These are phyloP conservation scores for Cynopterus brachyotis DNA, from an alignment of 2,113 vertebrate genomes.

Conservation along the genomic window DNA sequence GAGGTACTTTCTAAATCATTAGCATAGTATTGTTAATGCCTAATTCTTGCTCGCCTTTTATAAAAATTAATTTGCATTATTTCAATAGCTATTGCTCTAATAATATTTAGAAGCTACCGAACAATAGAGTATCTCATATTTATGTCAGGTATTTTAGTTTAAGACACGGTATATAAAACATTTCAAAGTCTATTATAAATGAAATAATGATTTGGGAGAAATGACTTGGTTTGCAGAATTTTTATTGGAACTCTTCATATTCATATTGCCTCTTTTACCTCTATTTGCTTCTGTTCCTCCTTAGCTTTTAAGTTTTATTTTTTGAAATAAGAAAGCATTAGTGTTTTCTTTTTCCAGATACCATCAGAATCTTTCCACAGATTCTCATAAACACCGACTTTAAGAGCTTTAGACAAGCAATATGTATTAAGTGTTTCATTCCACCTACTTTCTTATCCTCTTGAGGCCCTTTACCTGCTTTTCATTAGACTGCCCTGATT, in stretches of 20 bases:
- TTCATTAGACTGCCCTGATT: constrained; percentile 43
- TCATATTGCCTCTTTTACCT: not conserved
- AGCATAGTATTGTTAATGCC: not conserved
- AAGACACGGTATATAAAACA: not conserved
- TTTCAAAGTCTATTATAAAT: not conserved
- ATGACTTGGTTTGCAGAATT: not conserved
- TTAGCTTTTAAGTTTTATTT: not conserved
- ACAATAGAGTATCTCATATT: not conserved
- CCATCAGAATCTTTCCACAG: not conserved
- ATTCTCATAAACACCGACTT: not conserved
- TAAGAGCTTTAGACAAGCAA: not conserved
- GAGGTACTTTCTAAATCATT: not conserved
- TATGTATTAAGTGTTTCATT: not conserved
- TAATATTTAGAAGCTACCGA: not conserved
- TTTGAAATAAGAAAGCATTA: not conserved
- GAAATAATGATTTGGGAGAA: not conserved
- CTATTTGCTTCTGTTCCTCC: not conserved
- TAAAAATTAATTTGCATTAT: not conserved
- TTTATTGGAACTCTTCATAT: not conserved
- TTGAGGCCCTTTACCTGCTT: not conserved
- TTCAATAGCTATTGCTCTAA: not conserved
- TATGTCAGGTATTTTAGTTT: not conserved
- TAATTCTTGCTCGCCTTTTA: not conserved
- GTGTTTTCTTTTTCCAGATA: not conserved
- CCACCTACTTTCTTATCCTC: constrained; percentile 20